phyloP scores from a whole-genome alignment of 2,113 vertebrate genomes.

The Shinisaurus crocodilurus region DNA sequence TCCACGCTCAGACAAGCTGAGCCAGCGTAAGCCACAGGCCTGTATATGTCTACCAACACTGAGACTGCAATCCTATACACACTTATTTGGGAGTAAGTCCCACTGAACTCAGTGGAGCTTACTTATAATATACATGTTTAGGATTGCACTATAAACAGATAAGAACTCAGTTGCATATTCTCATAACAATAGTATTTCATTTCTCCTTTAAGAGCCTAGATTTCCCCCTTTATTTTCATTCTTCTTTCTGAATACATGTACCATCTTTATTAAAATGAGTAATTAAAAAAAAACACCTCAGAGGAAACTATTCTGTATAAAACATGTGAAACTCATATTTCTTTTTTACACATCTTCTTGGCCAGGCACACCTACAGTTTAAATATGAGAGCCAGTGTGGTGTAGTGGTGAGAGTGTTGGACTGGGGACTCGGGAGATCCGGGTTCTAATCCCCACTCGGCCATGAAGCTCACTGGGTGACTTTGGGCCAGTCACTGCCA shows the following conservation, averaged over 20 bases:
- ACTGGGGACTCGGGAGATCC: too few relatives aligned
- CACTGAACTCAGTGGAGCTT: neutral
- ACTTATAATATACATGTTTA: neutral
- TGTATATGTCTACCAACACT: neutral
- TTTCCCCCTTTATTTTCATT: neutral
- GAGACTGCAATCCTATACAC: neutral
- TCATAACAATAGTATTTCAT: neutral
- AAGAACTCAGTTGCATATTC: neutral
- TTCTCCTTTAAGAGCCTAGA: neutral
- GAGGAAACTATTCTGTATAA: neutral
- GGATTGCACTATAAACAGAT: neutral
- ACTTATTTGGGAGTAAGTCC: neutral
- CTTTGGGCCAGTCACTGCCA: too few relatives aligned
- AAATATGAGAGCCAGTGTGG: too few relatives aligned
- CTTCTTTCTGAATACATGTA: fast-evolving
- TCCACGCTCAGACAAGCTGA: too few relatives aligned
- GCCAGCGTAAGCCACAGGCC: too few relatives aligned
- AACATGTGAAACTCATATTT: neutral
- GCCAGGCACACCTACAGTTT: neutral
- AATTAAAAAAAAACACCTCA: neutral
- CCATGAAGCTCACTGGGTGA: too few relatives aligned
- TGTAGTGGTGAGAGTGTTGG: too few relatives aligned
- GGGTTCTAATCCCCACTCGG: too few relatives aligned
- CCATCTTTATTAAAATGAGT: neutral
- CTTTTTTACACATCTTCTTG: neutral